Evolutionary conservation across 2,113 vertebrate species (phyloP), one percentile per base, ranked within the genome.

Genomic region (Gadus chalcogrammus): DNA sequence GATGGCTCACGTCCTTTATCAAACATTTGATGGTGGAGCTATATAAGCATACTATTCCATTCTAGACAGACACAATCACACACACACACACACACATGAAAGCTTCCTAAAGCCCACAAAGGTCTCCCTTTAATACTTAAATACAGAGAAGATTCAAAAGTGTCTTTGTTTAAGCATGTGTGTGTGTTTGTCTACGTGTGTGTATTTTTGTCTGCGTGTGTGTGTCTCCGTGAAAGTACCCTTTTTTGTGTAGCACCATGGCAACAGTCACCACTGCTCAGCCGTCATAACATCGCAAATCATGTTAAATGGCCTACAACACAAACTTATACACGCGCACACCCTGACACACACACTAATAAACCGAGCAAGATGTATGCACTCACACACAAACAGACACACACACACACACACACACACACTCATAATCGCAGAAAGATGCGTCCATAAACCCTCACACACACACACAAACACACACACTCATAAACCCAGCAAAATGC

Each of bases 201-300:
- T 48, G 42, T 48, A 2, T 13, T 1, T 13, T 7, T 48, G 42
- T 48, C 8, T 48, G 42, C 11, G 42, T 48, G 42, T 48, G 42
- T 48, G 0, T 48, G 42, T 48, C 8, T 13, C 8, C 4, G 68
- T 71, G 65, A 66, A 60, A 52, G 28, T 76, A 48, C 61, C 22
- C 6, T 3, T 3, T 72, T 28, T 67, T 65, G 66, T 38, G 66
- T 52, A 31, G 63, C 61, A 28, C 69, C 76, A 77, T 75, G 66
- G 79, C 82, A 84, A 87, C 74, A 72, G 68, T 74, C 79, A 71
- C 71, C 69, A 70, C 83, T 80, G 75, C 65, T 77, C 67, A 68
- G 67, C 71, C 74, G 72, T 73, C 77, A 22, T 61, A 79, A 27
- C 73, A 72, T 67, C 74, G 28, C 71, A 82, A 79, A 78, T 68